Evolutionary conservation across 2,113 vertebrate genomes (phyloP).

Genomic region (Osmerus eperlanus): DNA sequence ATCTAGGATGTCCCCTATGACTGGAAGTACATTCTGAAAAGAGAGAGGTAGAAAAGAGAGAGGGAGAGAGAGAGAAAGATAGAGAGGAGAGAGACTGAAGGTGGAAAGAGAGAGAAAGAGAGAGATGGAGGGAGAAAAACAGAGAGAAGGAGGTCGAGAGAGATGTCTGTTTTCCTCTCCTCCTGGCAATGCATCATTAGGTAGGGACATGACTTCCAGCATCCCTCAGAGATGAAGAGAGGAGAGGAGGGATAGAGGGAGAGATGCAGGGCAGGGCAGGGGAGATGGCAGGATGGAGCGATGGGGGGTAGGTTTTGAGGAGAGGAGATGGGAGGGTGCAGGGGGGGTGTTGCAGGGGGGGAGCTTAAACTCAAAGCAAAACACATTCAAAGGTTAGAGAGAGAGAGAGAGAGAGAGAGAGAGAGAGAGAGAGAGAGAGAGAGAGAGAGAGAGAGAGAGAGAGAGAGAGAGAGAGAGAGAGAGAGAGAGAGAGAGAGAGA

Average conservation of each 20-base stretch:
- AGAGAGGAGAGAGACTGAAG: not conserved
- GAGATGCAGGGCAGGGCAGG: slow-evolving; percentile 18
- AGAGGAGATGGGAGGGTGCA: no score
- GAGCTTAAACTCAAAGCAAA: not conserved
- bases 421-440: slow-evolving; percentile 6
- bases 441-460: slow-evolving; percentile 28
- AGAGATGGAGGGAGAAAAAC: not conserved
- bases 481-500: slow-evolving; percentile 10
- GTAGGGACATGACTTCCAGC: slow-evolving; percentile 47
- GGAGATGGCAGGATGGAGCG: not conserved
- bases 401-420: not conserved
- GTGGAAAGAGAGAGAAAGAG: not conserved
- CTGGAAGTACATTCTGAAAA: not conserved
- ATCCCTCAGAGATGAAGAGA: slow-evolving; percentile 49
- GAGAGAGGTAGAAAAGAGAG: not conserved
- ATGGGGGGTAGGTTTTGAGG: not conserved
- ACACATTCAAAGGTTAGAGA: not conserved
- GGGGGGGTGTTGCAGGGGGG: no score
- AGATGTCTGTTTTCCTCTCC: slow-evolving; percentile 45
- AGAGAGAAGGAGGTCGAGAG: slow-evolving; percentile 13
- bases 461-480: not conserved
- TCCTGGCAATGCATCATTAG: slow-evolving; percentile 58
- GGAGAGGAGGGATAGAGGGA: slow-evolving; percentile 31
- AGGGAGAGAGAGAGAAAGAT: not conserved
- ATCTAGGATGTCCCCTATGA: not conserved